Conservation (phyloP, 2,888 invertebrate genomes). For the Caradrina kadenii region DNA sequence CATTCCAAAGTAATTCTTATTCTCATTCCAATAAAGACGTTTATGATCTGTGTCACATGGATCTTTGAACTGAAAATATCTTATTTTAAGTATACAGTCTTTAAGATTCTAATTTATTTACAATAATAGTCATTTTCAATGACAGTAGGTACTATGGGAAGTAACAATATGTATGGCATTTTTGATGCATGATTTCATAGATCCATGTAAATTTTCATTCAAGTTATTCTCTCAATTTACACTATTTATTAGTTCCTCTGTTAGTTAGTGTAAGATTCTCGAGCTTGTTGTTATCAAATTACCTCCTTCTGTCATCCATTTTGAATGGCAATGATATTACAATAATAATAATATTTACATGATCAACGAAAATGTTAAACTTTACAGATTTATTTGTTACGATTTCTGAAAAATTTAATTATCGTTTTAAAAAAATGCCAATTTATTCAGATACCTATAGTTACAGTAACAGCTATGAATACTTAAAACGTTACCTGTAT, state of each 20-base stretch:
- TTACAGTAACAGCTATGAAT: conserved; percentile 67
- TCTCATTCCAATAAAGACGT: conserved; percentile 23
- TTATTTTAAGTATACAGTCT: conserved; percentile 85
- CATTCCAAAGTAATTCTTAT: conserved; percentile 41
- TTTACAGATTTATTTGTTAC: conserved; percentile 41
- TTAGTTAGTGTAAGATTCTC: conserved; percentile 3
- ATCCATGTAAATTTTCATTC: neutral
- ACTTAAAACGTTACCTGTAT: conserved; percentile 76
- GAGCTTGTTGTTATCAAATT: conserved; percentile 30
- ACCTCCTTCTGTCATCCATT: conserved; percentile 54
- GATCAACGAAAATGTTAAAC: conserved; percentile 44
- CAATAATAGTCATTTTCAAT: conserved; percentile 83
- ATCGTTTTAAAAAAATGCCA: conserved; percentile 48
- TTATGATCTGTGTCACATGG: conserved; percentile 66
- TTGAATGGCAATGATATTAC: conserved; percentile 55
- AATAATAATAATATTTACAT: conserved; percentile 61
- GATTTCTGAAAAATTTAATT: conserved; percentile 54
- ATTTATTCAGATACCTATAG: conserved; percentile 62
- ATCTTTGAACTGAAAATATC: conserved; percentile 58
- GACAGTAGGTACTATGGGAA: conserved; percentile 70
- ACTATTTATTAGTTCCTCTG: conserved; percentile 20
- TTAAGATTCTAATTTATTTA: conserved; percentile 88
- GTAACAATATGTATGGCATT: conserved; percentile 51
- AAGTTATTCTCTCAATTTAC: conserved; percentile 22
- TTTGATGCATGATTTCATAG: conserved; percentile 17